These are phyloP conservation scores for Heteractis magnifica DNA, from an alignment of 92 coral and sea anemone species.

Conservation along the genomic window DNA sequence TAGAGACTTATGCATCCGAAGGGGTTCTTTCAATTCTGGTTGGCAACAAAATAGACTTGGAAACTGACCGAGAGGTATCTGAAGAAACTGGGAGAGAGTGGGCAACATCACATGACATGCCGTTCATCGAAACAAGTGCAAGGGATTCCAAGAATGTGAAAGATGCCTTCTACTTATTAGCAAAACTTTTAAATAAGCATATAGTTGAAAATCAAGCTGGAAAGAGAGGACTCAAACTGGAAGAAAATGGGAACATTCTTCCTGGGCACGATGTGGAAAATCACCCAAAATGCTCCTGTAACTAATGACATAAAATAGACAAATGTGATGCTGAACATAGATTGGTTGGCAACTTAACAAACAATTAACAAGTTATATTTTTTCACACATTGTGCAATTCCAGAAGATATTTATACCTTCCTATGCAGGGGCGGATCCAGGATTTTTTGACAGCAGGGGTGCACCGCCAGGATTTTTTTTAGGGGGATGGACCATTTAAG, in stretches of 20 bases:
- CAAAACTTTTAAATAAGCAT: constrained; percentile 74
- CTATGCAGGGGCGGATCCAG: background rate
- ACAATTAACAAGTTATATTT: too few species aligned
- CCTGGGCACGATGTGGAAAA: constrained; percentile 38
- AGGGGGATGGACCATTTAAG: too few species aligned
- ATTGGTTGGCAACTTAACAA: background rate
- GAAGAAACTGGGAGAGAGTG: constrained; percentile 74
- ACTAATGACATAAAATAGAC: constrained; percentile 15
- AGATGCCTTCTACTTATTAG: constrained; percentile 79
- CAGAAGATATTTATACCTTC: too few species aligned
- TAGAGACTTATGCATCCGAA: constrained; percentile 78
- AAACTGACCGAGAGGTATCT: constrained; percentile 78
- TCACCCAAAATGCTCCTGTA: constrained; percentile 71
- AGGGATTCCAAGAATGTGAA: constrained; percentile 72
- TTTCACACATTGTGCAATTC: too few species aligned
- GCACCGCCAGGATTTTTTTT: background rate
- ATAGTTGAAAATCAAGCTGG: constrained; percentile 56
- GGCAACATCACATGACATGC: constrained; percentile 90
- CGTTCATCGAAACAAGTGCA: constrained; percentile 93
- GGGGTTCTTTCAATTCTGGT: constrained; percentile 83
- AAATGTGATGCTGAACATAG: background rate
- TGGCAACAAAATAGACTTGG: constrained; percentile 93
- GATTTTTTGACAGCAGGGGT: background rate
- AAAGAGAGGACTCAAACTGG: constrained; percentile 59
- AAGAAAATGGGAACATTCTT: constrained; percentile 39